phyloP scores from a whole-genome alignment of 2,888 invertebrate genomes.

The Hemaris fuciformis region DNA sequence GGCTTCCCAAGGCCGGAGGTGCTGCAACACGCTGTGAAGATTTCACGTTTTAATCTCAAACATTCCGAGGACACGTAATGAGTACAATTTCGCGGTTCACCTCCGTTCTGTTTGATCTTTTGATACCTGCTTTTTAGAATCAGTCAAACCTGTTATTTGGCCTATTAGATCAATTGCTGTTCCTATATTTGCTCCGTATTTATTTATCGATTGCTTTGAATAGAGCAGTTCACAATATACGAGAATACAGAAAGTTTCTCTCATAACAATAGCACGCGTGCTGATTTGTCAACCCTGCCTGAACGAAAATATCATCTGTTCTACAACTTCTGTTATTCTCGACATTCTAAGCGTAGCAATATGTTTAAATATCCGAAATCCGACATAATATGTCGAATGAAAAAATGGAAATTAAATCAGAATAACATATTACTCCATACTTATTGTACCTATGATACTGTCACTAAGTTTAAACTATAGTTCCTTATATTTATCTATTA shows the following conservation, averaged over 20 bases:
- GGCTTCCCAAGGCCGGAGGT: constrained; percentile 5
- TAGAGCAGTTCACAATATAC: neutral
- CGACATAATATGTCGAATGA: too few species aligned
- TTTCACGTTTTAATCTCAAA: constrained; percentile 12
- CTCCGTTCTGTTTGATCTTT: neutral
- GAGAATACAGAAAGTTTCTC: too few species aligned
- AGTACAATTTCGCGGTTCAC: neutral
- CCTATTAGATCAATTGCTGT: neutral
- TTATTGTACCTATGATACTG: too few species aligned
- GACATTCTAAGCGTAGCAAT: too few species aligned
- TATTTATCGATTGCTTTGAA: neutral
- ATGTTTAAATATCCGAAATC: too few species aligned
- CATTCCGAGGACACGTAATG: constrained; percentile 6
- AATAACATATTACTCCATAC: too few species aligned
- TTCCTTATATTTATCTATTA: neutral
- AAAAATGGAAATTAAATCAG: too few species aligned
- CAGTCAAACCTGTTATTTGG: neutral
- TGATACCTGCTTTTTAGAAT: neutral
- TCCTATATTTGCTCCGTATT: neutral
- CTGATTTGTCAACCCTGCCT: too few species aligned
- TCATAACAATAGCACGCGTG: too few species aligned
- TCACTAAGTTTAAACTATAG: too few species aligned
- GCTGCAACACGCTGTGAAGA: constrained; percentile 10
- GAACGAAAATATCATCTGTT: too few species aligned
- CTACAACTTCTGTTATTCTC: too few species aligned